phyloP scores from a whole-genome alignment of 2,888 invertebrate species.

The Dryocosmus kuriphilus region DNA sequence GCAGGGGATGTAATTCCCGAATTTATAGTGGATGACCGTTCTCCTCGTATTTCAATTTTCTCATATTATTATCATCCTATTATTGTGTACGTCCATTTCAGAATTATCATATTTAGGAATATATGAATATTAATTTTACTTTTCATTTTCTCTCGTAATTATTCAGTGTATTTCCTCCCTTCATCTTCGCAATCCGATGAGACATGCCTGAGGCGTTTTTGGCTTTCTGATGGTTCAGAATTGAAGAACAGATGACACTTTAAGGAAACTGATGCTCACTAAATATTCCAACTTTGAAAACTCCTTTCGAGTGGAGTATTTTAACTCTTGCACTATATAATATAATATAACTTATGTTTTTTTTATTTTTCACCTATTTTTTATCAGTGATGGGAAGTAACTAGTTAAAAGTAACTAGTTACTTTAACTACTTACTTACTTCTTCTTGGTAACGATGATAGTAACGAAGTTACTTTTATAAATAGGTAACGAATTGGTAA shows the following conservation, averaged over 20 bases:
- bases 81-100: too few relatives aligned
- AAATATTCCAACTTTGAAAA: background rate
- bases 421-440: too few relatives aligned
- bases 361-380: too few relatives aligned
- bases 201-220: constrained; percentile 2
- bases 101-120: background rate
- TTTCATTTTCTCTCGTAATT: background rate
- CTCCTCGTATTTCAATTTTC: background rate
- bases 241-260: background rate
- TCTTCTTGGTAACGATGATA: too few relatives aligned
- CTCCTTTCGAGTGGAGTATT: background rate
- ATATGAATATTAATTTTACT: background rate
- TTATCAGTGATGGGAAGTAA: too few relatives aligned
- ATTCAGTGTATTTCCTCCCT: background rate
- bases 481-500: too few relatives aligned
- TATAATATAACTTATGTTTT: too few relatives aligned
- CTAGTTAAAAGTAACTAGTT: too few relatives aligned
- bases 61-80: too few relatives aligned
- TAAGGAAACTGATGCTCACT: background rate
- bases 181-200: background rate
- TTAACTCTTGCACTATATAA: background rate
- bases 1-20: constrained; percentile 42
- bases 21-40: constrained; percentile 43
- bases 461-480: too few relatives aligned
- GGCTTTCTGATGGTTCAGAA: background rate